Conservation (phyloP, 1,140 invertebrate genomes). For the Caerostris extrusa region DNA sequence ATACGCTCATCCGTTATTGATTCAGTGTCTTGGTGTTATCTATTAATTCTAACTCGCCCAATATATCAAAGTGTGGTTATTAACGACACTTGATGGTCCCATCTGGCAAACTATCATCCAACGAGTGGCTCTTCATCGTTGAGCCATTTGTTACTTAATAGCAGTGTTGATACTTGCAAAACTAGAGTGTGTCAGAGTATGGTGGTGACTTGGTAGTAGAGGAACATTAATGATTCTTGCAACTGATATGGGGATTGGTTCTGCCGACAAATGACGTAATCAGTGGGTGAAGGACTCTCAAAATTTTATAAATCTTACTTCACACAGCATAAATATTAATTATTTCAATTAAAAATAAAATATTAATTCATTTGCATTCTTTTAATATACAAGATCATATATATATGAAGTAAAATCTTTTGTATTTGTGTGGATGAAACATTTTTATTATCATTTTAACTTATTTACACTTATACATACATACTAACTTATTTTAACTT, state of each 20-base stretch:
- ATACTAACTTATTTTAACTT: too few relatives aligned
- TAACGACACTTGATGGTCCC: slow-evolving; percentile 8
- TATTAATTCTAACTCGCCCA: background rate
- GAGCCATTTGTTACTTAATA: slow-evolving; percentile 17
- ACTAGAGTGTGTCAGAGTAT: background rate
- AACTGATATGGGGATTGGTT: background rate
- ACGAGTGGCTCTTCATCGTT: background rate
- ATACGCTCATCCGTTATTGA: background rate
- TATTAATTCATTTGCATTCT: too few relatives aligned
- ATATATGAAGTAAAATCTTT: too few relatives aligned
- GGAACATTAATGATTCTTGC: slow-evolving; percentile 1
- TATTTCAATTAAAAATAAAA: too few relatives aligned
- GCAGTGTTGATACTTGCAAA: background rate
- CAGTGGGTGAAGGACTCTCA: background rate
- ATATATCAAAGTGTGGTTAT: slow-evolving; percentile 15
- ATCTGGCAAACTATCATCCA: slow-evolving; percentile 17
- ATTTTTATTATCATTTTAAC: too few relatives aligned
- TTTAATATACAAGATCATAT: too few relatives aligned
- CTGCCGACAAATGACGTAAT: background rate
- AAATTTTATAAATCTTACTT: background rate
- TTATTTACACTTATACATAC: too few relatives aligned
- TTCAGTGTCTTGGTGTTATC: background rate
- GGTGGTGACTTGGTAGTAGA: background rate
- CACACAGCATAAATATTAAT: too few relatives aligned
- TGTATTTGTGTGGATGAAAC: too few relatives aligned